Evolutionary conservation across 2,113 vertebrate genomes (phyloP), one percentile per base, ranked within the genome.

Genomic region (Antechinus stuartii): DNA sequence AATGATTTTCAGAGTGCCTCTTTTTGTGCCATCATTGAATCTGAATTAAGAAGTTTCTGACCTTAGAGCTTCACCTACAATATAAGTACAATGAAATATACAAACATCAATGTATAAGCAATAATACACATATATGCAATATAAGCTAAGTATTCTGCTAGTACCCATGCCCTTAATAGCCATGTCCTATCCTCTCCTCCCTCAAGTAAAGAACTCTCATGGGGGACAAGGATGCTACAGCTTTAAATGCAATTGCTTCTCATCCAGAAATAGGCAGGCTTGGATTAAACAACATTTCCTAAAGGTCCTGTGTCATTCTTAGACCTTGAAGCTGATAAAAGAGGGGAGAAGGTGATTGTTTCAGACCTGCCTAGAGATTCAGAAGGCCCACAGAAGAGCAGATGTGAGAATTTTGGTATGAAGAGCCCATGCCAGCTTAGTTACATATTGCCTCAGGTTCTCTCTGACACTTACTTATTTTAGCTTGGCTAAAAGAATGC

Each of bases 401-500:
- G 50, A 91, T 0, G 1, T 10, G 55, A 49, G 90, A 16, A 92
- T 55, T 47, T 84, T 12, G 12, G 30, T 30, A 93, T 24, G 89
- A 22, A 4, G 25, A 24, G 14, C 47, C 53, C 16, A 7, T 91
- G 76, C 76, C 95, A 24, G 49, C 90, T 95, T 49, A 24, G 49
- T 52, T 68, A 46, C 7, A 2, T 2, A 0, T 68, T 42, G 56
- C 92, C 90, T 93, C 54, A 92, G 95, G 53, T 19, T n/a, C 54
- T 46, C 42, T 27, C 22, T 93, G 92, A 96, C 26, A 90, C 12
- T 50, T 55, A 76, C 7, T 61, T 42, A 56, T 53, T 92, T 97
- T 92, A 91, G 91, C 46, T 22, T 54, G 76, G 92, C 49, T 95
- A 54, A 95, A 84, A 93, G 9, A 94, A 90, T 94, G 26, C 56